Evolutionary conservation across 2,797 vertebrate species (phyloP).

Genomic region (Remorina albescens): DNA sequence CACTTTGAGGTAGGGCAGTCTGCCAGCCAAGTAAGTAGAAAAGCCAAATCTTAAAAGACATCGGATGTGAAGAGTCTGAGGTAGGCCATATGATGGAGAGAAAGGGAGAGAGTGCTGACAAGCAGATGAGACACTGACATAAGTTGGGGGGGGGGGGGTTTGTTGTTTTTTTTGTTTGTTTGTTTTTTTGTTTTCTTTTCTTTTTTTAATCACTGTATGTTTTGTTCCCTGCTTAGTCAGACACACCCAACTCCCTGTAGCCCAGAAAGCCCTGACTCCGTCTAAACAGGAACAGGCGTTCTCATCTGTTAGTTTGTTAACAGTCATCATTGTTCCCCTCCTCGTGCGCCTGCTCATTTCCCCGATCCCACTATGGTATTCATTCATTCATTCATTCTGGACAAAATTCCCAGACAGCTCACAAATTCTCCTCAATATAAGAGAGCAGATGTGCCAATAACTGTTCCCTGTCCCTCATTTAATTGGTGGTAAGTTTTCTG

Average conservation of each 20-base stretch:
- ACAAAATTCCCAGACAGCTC: constrained; percentile 27
- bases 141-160: too few species aligned
- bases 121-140: constrained; percentile 44
- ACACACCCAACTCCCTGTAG: constrained; percentile 10
- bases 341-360: constrained; percentile 51
- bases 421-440: constrained; percentile 26
- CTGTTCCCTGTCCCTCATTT: constrained; percentile 5
- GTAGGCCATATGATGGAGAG: constrained; percentile 44
- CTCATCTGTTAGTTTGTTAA: constrained; percentile 37
- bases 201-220: constrained; percentile 2
- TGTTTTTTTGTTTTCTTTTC: too few species aligned
- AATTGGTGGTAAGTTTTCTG: constrained; percentile 6
- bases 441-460: constrained; percentile 19
- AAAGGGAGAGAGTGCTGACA: constrained; percentile 55
- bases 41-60: constrained; percentile 52
- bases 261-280: constrained; percentile 34
- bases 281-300: constrained; percentile 53
- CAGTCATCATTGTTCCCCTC: constrained; percentile 38
- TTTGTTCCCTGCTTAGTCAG: constrained; percentile 22
- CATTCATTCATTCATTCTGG: constrained; percentile 40
- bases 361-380: constrained; percentile 36
- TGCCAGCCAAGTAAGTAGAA: constrained; percentile 57
- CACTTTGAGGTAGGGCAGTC: constrained; percentile 30
- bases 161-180: too few species aligned
- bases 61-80: constrained; percentile 46